Percentiles rank a stretch among this genome's conserved stretches.
Conservation (phyloP, 2,113 vertebrate species). For the Mesembrinibis cayennensis region DNA sequence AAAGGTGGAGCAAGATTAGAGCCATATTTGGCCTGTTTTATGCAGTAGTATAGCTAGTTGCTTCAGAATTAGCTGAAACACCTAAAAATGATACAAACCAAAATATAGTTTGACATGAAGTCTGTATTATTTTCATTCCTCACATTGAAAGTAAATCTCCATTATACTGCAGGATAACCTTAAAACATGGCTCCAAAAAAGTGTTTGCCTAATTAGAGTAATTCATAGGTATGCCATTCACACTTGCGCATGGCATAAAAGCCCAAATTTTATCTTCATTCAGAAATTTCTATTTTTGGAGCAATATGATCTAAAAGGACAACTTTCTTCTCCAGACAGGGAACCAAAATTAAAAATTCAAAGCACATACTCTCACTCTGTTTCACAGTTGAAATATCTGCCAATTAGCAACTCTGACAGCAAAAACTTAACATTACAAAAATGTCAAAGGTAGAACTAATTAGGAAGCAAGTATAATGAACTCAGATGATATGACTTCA, state of each 20-base stretch:
- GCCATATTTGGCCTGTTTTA: background rate
- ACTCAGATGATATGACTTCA: background rate
- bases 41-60: background rate
- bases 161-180: background rate
- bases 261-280: background rate
- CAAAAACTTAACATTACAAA: background rate
- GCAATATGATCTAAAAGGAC: background rate
- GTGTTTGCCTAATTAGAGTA: background rate
- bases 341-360: background rate
- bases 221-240: background rate
- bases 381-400: slow-evolving; percentile 16
- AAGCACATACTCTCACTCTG: background rate
- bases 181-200: background rate
- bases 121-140: background rate
- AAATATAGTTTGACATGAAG: background rate
- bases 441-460: background rate
- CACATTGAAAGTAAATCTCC: fast-evolving
- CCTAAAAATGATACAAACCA: background rate
- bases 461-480: background rate
- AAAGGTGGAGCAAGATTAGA: background rate
- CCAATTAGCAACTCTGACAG: background rate
- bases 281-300: background rate
- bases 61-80: background rate
- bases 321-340: background rate
- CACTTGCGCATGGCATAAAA: background rate